These are phyloP conservation scores for Vicugna pacos DNA, from an alignment of 2,113 vertebrate genomes.

Conservation along the genomic window DNA sequence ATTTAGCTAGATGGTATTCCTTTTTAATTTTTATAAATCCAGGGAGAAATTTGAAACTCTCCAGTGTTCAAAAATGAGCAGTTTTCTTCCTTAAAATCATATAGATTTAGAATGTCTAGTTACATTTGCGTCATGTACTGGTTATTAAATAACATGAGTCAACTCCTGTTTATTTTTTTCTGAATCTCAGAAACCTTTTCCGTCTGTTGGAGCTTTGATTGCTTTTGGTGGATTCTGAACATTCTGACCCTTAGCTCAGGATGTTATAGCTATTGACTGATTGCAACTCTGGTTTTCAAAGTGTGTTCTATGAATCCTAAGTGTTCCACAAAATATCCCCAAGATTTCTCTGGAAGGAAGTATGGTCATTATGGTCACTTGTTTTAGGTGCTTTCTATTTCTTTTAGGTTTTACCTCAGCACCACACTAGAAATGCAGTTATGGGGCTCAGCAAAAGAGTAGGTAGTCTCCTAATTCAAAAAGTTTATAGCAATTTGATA, in stretches of 20 bases:
- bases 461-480: neutral
- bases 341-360: neutral
- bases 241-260: neutral
- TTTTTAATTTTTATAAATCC: conserved; percentile 37
- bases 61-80: neutral
- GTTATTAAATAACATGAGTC: conserved; percentile 23
- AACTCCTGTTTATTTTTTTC: neutral
- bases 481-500: neutral
- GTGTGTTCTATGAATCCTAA: neutral
- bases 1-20: neutral
- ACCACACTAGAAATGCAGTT: neutral
- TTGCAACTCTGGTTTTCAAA: conserved; percentile 18
- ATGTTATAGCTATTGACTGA: conserved; percentile 11
- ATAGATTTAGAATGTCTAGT: neutral
- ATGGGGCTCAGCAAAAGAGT: neutral
- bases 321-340: neutral
- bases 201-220: neutral
- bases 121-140: neutral
- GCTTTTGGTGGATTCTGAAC: conserved; percentile 52
- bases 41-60: neutral
- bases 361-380: neutral
- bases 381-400: neutral
- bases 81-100: neutral
- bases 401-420: neutral
- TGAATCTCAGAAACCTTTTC: conserved; percentile 32